These are phyloP conservation scores for Macaca fascicularis DNA, from an alignment of 2,113 vertebrate species.

Conservation along the genomic window DNA sequence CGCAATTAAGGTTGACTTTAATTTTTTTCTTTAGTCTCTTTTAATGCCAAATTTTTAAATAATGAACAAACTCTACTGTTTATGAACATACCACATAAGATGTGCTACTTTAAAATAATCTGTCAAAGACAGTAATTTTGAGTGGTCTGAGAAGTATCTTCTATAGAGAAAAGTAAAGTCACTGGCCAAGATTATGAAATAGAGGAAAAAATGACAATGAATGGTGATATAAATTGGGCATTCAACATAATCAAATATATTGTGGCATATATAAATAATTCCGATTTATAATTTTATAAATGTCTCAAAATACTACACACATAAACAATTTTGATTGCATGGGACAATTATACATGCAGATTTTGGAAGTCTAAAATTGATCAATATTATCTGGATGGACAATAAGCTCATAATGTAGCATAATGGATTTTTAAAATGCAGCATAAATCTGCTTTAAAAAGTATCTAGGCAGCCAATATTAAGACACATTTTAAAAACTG, in stretches of 20 bases:
- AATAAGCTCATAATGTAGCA: slow-evolving; percentile 54
- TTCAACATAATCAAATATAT: slow-evolving; percentile 49
- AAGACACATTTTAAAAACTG: slow-evolving; percentile 52
- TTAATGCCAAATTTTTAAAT: background rate
- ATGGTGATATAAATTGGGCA: background rate
- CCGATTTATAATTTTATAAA: slow-evolving; percentile 49
- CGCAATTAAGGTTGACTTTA: background rate
- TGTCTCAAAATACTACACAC: slow-evolving; percentile 25
- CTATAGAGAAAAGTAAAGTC: background rate
- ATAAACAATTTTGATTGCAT: slow-evolving; percentile 74
- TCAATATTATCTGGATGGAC: slow-evolving; percentile 65
- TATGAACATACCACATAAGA: background rate
- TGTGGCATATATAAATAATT: slow-evolving; percentile 46
- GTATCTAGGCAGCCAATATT: background rate
- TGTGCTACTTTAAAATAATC: background rate
- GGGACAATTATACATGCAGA: slow-evolving; percentile 73
- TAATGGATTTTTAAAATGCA: slow-evolving; percentile 70
- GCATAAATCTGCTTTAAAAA: slow-evolving; percentile 69
- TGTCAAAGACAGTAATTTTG: background rate
- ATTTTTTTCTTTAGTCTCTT: background rate
- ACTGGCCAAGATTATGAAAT: background rate
- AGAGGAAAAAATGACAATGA: background rate
- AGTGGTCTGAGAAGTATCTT: background rate
- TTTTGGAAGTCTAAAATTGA: slow-evolving; percentile 73
- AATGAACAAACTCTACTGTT: background rate